A percentile compares a stretch with the other conserved stretches of the same genome.
Evolutionary conservation across 2,888 invertebrate genomes (phyloP).

Genomic region (Megaustenia siamemsis): DNA sequence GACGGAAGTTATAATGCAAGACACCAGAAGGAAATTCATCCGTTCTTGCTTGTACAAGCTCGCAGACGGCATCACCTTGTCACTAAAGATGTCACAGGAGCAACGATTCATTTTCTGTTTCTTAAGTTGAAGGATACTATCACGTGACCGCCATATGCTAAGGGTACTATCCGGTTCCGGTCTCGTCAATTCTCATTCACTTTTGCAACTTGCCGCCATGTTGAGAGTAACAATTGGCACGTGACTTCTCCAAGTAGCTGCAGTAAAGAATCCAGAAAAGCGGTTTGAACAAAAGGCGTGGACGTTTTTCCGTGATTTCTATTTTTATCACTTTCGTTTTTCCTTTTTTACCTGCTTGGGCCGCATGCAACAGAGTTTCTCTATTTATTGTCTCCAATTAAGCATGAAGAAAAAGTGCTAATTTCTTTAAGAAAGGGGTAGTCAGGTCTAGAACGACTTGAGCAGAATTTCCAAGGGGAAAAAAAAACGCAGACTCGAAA

Average conservation of each 20-base stretch:
- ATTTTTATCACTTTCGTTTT: not conserved
- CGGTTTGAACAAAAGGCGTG: not conserved
- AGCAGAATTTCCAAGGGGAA: not conserved
- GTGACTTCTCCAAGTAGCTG: not conserved
- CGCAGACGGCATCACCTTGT: not conserved
- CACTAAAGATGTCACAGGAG: constrained; percentile 1
- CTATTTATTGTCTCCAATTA: not conserved
- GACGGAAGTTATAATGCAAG: not conserved
- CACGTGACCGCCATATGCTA: constrained; percentile 44
- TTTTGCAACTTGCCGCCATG: constrained; percentile 18
- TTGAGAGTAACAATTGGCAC: constrained; percentile 16
- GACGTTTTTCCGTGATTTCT: not conserved
- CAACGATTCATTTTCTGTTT: constrained; percentile 34
- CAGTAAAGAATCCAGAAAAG: not conserved
- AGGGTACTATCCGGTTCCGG: constrained; percentile 16
- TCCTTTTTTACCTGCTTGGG: not conserved
- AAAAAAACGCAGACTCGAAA: not conserved
- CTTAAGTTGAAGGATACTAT: constrained; percentile 4
- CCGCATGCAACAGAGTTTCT: not conserved
- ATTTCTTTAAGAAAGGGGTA: not conserved
- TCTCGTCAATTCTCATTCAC: constrained; percentile 30
- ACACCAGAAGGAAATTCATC: constrained; percentile 17
- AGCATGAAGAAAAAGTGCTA: not conserved
- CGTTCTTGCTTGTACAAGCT: not conserved
- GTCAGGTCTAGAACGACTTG: not conserved